Conservation (phyloP, 2,888 invertebrate genomes). For the Papilio gigon region DNA sequence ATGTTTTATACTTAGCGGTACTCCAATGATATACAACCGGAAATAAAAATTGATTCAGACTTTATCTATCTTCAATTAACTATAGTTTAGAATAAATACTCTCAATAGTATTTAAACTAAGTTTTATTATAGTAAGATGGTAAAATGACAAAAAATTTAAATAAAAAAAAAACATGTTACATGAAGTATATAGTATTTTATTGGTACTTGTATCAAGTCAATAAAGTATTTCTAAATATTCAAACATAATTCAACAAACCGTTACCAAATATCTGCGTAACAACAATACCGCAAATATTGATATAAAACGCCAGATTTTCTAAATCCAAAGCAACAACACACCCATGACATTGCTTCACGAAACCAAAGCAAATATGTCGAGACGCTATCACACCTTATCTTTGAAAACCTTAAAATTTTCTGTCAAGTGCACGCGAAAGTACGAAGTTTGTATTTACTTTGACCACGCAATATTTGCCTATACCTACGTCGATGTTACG, state of each 20-base stretch:
- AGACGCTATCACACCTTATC: slow-evolving; percentile 38
- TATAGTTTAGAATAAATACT: too few relatives aligned
- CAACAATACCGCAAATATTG: slow-evolving; percentile 36
- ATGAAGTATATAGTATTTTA: too few relatives aligned
- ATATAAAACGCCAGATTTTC: slow-evolving; percentile 9
- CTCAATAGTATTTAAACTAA: too few relatives aligned
- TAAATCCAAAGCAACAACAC: slow-evolving; percentile 30
- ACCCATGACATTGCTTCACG: slow-evolving; percentile 47
- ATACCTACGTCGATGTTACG: slow-evolving; percentile 48
- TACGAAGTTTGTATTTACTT: slow-evolving; percentile 45
- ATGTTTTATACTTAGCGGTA: neutral
- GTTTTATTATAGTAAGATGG: too few relatives aligned
- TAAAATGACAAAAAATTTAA: too few relatives aligned
- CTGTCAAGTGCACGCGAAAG: slow-evolving; percentile 51
- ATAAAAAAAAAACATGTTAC: too few relatives aligned
- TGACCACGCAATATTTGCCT: slow-evolving; percentile 49
- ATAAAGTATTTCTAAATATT: slow-evolving; percentile 3
- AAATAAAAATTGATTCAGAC: too few relatives aligned
- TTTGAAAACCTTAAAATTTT: slow-evolving; percentile 40
- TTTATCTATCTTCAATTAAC: too few relatives aligned
- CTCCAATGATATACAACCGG: neutral
- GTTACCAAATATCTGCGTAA: slow-evolving; percentile 29
- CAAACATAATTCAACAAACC: slow-evolving; percentile 4
- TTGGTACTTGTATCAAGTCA: neutral
- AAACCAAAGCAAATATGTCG: slow-evolving; percentile 42